phyloP scores from a whole-genome alignment of 1,140 invertebrate species.

The Apis dorsata region DNA sequence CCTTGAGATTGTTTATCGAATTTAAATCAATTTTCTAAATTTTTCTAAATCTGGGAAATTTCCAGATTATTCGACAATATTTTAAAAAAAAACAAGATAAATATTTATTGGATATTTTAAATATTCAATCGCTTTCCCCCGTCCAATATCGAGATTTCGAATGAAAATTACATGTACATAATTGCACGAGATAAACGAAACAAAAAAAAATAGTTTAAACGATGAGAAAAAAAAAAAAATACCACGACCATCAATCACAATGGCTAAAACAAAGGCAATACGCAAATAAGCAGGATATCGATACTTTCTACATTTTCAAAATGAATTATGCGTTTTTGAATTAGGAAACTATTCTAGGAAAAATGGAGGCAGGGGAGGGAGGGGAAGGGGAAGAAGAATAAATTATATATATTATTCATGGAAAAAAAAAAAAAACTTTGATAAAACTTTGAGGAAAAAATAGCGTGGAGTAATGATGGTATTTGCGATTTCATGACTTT shows the following conservation, averaged over 20 bases:
- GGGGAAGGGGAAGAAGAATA: too few species aligned
- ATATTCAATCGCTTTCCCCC: neutral
- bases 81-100: neutral
- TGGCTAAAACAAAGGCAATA: neutral
- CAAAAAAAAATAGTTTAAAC: too few species aligned
- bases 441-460: neutral
- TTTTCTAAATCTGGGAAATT: too few species aligned
- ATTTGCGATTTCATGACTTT: neutral
- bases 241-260: neutral
- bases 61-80: too few species aligned
- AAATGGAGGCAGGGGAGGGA: too few species aligned
- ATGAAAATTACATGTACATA: too few species aligned
- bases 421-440: neutral
- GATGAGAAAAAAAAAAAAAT: too few species aligned
- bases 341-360: too few species aligned
- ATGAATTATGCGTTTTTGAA: too few species aligned
- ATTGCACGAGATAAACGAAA: neutral
- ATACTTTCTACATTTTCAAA: too few species aligned
- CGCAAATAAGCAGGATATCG: neutral
- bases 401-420: neutral
- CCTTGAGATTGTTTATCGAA: too few species aligned
- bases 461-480: neutral
- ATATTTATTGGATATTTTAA: neutral
- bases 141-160: neutral
- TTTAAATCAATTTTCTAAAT: too few species aligned